phyloP scores from a whole-genome alignment of 2,113 vertebrate species.

The Xiphophorus hellerii region DNA sequence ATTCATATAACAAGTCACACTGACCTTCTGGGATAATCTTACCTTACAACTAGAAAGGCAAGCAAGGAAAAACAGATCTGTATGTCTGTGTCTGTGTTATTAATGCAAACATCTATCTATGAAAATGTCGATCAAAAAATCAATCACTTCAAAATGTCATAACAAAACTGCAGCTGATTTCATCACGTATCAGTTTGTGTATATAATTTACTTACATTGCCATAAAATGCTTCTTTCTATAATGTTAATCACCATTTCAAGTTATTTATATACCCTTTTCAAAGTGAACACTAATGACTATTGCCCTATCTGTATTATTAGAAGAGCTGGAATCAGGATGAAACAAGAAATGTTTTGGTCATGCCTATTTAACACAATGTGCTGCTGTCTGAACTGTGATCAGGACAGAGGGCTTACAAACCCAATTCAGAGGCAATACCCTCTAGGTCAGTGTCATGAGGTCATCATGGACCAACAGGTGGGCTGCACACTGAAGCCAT shows the following conservation, averaged over 20 bases:
- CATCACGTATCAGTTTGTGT: background rate
- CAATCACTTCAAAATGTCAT: background rate
- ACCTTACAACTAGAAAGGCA: background rate
- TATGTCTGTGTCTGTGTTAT: background rate
- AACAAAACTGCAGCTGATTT: background rate
- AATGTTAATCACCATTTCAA: background rate
- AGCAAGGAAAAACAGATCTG: background rate
- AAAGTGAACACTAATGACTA: background rate
- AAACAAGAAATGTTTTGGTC: background rate
- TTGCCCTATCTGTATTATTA: background rate
- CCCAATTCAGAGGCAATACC: conserved; percentile 14
- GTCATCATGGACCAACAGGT: conserved; percentile 76
- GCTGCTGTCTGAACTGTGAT: conserved; percentile 15
- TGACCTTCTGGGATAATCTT: background rate
- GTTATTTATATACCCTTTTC: background rate
- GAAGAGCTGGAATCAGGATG: background rate
- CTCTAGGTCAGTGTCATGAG: conserved; percentile 31
- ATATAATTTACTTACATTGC: background rate
- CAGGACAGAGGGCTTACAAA: conserved; percentile 7
- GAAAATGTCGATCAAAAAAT: background rate
- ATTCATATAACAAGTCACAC: background rate
- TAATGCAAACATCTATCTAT: background rate
- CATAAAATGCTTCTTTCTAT: background rate
- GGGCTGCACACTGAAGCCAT: conserved; percentile 54
- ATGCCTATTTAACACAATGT: conserved; percentile 3